Evolutionary conservation across 2,113 vertebrate genomes (phyloP).

Genomic region (Mobula hypostoma): DNA sequence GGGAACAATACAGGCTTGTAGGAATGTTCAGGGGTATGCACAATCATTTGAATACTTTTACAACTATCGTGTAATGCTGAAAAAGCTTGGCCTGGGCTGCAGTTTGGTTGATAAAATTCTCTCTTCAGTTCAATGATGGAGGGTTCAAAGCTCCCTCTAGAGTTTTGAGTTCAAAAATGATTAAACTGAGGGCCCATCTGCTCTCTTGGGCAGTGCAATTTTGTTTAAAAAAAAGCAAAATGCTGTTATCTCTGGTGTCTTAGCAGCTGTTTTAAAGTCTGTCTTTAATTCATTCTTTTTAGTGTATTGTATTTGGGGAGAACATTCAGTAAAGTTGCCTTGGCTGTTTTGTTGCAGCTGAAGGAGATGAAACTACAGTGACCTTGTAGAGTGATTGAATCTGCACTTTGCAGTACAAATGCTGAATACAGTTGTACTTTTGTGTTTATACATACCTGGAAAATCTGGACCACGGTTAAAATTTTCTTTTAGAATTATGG

Average conservation of each 20-base stretch:
- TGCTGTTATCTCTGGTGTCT: no score
- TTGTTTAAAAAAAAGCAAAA: no score
- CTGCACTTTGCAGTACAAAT: not conserved
- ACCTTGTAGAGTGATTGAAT: not conserved
- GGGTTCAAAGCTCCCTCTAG: no score
- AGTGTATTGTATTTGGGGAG: not conserved
- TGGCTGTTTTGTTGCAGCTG: not conserved
- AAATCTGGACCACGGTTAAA: not conserved
- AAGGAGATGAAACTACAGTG: not conserved
- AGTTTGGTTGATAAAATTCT: no score
- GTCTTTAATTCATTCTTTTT: not conserved
- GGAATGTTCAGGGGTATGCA: not conserved
- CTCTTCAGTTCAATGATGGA: no score
- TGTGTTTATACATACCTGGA: not conserved
- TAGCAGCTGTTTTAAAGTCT: no score
- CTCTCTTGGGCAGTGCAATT: no score
- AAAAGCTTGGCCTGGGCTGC: not conserved
- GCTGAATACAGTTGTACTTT: not conserved
- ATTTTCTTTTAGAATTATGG: not conserved
- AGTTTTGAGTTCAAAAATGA: no score
- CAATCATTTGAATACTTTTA: not conserved
- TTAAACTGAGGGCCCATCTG: no score
- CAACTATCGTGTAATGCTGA: not conserved
- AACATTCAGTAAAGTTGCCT: not conserved
- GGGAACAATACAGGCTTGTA: not conserved